A percentile compares a stretch with the other conserved stretches of the same genome.
phyloP scores from a whole-genome alignment of 2,113 vertebrate genomes.

The Aptenodytes patagonicus region DNA sequence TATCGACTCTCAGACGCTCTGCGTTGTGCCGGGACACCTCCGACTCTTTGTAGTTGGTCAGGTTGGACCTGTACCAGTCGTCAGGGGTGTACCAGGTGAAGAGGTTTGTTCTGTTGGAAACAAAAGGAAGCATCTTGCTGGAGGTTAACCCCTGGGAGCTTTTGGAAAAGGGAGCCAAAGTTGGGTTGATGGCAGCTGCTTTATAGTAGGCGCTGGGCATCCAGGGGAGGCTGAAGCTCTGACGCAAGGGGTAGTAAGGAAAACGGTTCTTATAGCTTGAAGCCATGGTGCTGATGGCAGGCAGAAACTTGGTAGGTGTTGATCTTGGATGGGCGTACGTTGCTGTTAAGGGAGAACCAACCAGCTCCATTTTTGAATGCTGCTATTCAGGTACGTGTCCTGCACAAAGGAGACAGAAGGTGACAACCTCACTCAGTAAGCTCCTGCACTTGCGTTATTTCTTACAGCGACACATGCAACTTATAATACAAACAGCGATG shows the following conservation, averaged over 20 bases:
- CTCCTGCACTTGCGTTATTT: background rate
- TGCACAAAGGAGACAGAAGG: background rate
- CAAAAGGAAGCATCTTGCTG: conserved; percentile 77
- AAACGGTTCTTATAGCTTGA: conserved; percentile 81
- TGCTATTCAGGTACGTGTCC: background rate
- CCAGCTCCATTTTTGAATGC: conserved; percentile 77
- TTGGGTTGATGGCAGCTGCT: conserved; percentile 66
- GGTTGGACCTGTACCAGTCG: conserved; percentile 89
- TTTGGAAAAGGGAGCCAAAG: conserved; percentile 65
- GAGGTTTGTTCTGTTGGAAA: conserved; percentile 80
- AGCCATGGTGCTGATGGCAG: conserved; percentile 82
- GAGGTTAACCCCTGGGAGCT: conserved; percentile 72
- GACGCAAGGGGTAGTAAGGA: conserved; percentile 68
- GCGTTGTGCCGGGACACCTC: conserved; percentile 82
- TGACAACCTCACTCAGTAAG: background rate
- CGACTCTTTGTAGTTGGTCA: conserved; percentile 84
- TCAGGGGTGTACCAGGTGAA: conserved; percentile 84
- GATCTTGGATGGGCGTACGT: conserved; percentile 78
- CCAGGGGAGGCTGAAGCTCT: conserved; percentile 80
- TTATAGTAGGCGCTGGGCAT: conserved; percentile 81
- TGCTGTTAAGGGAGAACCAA: conserved; percentile 79
- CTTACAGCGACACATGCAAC: background rate
- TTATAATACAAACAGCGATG: background rate
- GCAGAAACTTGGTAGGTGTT: conserved; percentile 77
- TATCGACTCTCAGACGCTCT: conserved; percentile 84